These are phyloP conservation scores for Clarias fuscus DNA, from an alignment of 2,797 vertebrate species.

Conservation along the genomic window DNA sequence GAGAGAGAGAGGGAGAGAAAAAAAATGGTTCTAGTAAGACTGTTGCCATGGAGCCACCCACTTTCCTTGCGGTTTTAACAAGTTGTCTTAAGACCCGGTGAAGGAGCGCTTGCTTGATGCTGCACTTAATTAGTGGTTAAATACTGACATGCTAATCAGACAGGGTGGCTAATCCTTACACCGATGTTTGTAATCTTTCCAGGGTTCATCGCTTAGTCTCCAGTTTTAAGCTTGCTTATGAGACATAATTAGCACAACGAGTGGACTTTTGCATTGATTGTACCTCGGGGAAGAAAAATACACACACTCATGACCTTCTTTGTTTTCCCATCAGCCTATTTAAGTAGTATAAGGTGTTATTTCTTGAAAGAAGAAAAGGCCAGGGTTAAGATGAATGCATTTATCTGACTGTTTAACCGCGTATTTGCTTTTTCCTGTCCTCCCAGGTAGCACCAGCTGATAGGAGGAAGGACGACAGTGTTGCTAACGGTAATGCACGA, in stretches of 20 bases:
- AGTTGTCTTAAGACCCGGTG: constrained; percentile 25
- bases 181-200: background rate
- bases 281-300: background rate
- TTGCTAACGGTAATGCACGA: constrained; percentile 64
- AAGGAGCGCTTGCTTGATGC: constrained; percentile 20
- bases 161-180: constrained; percentile 21
- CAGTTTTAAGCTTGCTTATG: background rate
- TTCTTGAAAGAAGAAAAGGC: background rate
- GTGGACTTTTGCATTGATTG: background rate
- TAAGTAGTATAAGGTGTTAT: background rate
- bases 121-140: constrained; percentile 41
- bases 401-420: constrained; percentile 5
- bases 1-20: background rate
- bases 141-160: constrained; percentile 43
- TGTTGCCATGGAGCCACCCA: constrained; percentile 53
- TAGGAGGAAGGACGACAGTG: constrained; percentile 65
- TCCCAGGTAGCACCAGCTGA: constrained; percentile 75
- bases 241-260: background rate
- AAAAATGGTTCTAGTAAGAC: constrained; percentile 34
- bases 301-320: background rate
- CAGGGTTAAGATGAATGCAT: background rate
- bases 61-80: constrained; percentile 32
- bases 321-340: background rate
- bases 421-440: constrained; percentile 41
- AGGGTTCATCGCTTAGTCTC: background rate